Percentiles rank a stretch among this genome's conserved stretches.
Conservation (phyloP, 30 jellyfish, hydroid and myxozoan species). For the Aurelia aurita complex sp. Pacific region DNA sequence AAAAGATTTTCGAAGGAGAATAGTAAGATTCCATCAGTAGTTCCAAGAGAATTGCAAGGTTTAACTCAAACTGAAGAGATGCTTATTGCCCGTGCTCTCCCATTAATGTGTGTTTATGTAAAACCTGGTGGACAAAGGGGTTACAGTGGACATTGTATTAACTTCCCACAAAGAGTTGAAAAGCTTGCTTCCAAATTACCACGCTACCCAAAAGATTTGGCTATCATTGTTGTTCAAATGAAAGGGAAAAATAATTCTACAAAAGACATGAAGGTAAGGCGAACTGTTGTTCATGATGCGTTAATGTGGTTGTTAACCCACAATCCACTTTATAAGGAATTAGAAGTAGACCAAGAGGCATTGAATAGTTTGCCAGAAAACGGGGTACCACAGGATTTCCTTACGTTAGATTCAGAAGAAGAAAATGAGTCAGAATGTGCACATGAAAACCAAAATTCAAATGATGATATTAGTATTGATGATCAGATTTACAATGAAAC, state of each 20-base stretch:
- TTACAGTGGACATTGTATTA: constrained; percentile 12
- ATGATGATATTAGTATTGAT: too few relatives aligned
- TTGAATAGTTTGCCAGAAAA: neutral
- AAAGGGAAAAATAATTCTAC: neutral
- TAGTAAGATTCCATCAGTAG: constrained; percentile 18
- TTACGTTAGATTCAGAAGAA: neutral
- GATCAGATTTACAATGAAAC: too few relatives aligned
- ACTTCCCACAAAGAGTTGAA: neutral
- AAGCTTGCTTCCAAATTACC: constrained; percentile 7
- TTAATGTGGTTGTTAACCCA: neutral
- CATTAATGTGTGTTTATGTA: neutral
- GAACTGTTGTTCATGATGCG: neutral
- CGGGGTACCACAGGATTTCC: neutral
- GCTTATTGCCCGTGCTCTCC: constrained; percentile 32
- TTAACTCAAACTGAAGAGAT: constrained; percentile 24
- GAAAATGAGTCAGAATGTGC: neutral
- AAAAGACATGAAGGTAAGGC: neutral
- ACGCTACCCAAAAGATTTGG: constrained; percentile 8
- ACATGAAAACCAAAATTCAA: too few relatives aligned
- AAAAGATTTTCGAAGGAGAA: neutral
- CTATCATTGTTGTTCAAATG: neutral
- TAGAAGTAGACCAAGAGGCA: neutral
- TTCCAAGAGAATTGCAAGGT: constrained; percentile 8
- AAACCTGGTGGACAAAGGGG: constrained; percentile 32
- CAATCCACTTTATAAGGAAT: constrained; percentile 18